Percentiles rank a stretch among this genome's conserved stretches.
Conservation (phyloP, 1,140 invertebrate genomes). For the Cydia amplana region DNA sequence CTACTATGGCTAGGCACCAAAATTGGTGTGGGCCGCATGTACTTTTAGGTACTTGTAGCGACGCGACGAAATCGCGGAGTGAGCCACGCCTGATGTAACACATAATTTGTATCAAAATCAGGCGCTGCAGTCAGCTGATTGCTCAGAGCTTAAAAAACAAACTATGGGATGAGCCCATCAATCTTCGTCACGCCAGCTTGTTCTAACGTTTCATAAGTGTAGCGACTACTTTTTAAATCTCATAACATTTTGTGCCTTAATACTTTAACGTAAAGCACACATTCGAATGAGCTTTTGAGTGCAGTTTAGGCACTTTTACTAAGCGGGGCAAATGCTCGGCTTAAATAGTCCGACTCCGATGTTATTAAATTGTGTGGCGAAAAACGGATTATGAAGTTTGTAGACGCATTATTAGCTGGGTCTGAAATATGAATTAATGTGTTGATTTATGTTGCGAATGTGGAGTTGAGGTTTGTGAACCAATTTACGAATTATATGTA, state of each 20-base stretch:
- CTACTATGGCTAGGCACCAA: too few species aligned
- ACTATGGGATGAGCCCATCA: not conserved
- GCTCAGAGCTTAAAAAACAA: not conserved
- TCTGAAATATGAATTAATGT: not conserved
- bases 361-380: conserved; percentile 3
- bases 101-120: not conserved
- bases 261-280: not conserved
- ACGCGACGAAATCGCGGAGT: too few species aligned
- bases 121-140: not conserved
- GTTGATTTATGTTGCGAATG: not conserved
- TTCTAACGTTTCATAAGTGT: not conserved
- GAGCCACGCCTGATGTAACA: too few species aligned
- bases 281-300: not conserved
- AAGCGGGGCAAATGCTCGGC: not conserved
- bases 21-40: too few species aligned
- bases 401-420: not conserved
- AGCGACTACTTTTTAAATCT: not conserved
- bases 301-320: not conserved
- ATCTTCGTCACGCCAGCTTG: not conserved
- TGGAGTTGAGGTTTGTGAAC: not conserved
- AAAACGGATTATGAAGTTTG: conserved; percentile 10
- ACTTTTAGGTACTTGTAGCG: too few species aligned
- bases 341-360: not conserved
- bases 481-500: too few species aligned
- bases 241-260: not conserved